Conservation (phyloP, 2,797 vertebrate species). For the Fundulus diaphanus region DNA sequence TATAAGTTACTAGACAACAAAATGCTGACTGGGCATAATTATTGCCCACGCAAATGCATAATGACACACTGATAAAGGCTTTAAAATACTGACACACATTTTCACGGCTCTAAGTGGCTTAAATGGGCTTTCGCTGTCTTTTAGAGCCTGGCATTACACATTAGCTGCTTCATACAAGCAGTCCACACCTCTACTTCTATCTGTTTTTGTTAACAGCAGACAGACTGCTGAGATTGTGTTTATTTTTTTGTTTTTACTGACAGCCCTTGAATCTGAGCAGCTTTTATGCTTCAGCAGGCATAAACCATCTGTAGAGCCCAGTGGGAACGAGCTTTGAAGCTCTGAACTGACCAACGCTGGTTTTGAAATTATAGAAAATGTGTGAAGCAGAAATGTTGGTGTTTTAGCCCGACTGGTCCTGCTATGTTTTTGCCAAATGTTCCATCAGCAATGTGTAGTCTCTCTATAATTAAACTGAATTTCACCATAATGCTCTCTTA, state of each 20-base stretch:
- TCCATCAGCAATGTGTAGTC: neutral
- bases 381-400: neutral
- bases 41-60: constrained; percentile 37
- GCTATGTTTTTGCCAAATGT: neutral
- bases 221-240: neutral
- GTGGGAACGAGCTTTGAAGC: neutral
- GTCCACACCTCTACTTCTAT: constrained; percentile 29
- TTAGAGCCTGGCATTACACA: constrained; percentile 58
- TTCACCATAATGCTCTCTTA: neutral
- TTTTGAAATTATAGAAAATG: neutral
- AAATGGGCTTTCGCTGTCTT: constrained; percentile 59
- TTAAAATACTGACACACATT: constrained; percentile 20
- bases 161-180: constrained; percentile 36
- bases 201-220: constrained; percentile 18
- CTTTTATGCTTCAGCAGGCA: neutral
- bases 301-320: neutral
- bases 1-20: constrained; percentile 17
- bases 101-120: constrained; percentile 61
- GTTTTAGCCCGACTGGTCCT: neutral
- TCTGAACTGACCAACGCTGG: neutral
- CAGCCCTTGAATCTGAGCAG: neutral
- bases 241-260: neutral
- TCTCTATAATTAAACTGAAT: neutral
- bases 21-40: constrained; percentile 55
- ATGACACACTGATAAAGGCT: constrained; percentile 35